Evolutionary conservation across 2,113 vertebrate genomes (phyloP).

Genomic region (Phocoena sinus): DNA sequence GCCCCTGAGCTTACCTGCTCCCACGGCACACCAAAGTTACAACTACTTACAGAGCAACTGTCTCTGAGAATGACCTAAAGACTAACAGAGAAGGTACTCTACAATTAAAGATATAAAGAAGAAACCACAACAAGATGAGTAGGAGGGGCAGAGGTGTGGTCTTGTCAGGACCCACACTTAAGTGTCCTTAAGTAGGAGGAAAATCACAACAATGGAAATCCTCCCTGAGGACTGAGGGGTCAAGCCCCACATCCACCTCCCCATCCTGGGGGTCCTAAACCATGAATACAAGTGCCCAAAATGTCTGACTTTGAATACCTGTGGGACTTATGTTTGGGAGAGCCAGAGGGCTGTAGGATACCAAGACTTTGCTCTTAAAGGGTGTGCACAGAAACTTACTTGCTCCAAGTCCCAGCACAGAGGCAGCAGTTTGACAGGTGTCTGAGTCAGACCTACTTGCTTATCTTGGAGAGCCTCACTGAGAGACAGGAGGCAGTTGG

Average conservation of each 20-base stretch:
- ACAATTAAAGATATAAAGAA: neutral
- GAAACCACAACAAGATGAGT: neutral
- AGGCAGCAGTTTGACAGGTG: neutral
- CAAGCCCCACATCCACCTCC: neutral
- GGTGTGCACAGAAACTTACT: neutral
- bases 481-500: neutral
- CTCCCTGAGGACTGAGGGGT: neutral
- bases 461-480: neutral
- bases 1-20: neutral
- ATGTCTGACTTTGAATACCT: neutral
- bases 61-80: neutral
- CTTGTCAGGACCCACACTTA: neutral
- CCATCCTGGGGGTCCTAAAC: neutral
- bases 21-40: neutral
- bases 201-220: neutral
- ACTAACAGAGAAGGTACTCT: neutral
- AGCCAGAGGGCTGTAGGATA: neutral
- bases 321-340: neutral
- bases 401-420: neutral
- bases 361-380: neutral
- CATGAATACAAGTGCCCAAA: neutral
- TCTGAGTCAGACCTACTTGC: neutral
- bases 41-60: neutral
- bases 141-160: neutral
- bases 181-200: neutral